Evolutionary conservation across 2,797 vertebrate species (phyloP).

Genomic region (Sebastes matsubarae): DNA sequence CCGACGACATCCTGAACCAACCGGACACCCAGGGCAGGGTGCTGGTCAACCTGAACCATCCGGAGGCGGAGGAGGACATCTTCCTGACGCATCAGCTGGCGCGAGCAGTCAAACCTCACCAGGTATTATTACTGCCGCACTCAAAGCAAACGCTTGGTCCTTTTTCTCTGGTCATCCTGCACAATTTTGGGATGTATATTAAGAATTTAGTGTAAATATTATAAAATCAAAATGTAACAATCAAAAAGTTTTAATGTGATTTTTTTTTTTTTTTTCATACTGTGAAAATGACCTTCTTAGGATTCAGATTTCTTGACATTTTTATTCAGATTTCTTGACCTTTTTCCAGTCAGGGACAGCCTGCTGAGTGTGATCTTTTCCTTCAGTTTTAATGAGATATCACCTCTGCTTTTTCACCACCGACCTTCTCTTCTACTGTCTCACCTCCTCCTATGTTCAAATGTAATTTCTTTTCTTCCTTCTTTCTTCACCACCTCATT

Average conservation of each 20-base stretch:
- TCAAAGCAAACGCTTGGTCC: neutral
- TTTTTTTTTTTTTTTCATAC: neutral
- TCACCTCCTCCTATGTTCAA: neutral
- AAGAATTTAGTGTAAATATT: neutral
- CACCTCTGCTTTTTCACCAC: neutral
- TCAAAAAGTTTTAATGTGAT: neutral
- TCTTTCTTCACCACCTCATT: neutral
- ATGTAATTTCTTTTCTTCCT: neutral
- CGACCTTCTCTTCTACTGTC: neutral
- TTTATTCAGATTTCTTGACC: neutral
- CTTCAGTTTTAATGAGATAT: neutral
- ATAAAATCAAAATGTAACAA: neutral
- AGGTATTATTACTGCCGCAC: conserved; percentile 78
- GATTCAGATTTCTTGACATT: neutral
- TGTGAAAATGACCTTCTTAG: neutral
- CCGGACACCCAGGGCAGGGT: conserved; percentile 88
- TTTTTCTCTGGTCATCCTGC: neutral
- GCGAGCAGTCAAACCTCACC: conserved; percentile 92
- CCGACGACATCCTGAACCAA: conserved; percentile 89
- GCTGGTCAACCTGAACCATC: conserved; percentile 93
- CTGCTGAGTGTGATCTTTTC: neutral
- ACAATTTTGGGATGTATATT: neutral
- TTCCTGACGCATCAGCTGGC: conserved; percentile 92
- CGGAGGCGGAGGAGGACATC: conserved; percentile 87
- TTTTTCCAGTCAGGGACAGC: neutral